Evolutionary conservation across 1,140 invertebrate species (phyloP), one percentile per base, ranked within the genome.

Genomic region (Pollicipes pollicipes): DNA sequence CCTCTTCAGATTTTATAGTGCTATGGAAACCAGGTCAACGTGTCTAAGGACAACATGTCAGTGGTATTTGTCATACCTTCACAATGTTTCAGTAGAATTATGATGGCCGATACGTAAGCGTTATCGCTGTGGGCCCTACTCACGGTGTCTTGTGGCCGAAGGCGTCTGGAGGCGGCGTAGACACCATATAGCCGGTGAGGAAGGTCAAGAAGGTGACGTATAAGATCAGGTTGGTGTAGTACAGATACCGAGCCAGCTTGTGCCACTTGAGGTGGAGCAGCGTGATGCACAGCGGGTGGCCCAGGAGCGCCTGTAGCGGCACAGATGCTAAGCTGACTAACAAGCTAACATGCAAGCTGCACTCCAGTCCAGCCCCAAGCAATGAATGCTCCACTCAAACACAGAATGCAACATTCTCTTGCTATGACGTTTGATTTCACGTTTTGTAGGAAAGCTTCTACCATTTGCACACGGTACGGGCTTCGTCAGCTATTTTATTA

Each of bases 251-350:
- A 6, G 79, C 82, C 74, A 79, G 80, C 68, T 74, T 77, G 74
- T 79, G 78, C 83, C 83, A 84, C 73, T 84, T 84, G 75, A 82
- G 77, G 68, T 78, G 77, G 17, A 84, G 75, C 30, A 84, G 74
- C 32, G 79, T 78, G 13, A 78, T 79, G 30, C 82, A 81, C 68
- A 84, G 75, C 10, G 82, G 82, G 74, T 84, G 83, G 32, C 77
- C 79, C 30, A 84, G 74, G 17, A 84, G 76, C 68, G 80, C 76
- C 69, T 81, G 77, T 73, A 79, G 74, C 26, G 73, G 68, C 24
- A 68, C 29, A 26, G n/a, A 64, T 26, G 63, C 64, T 68, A 68
- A 27, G 68, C 29, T 24, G 68, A n/a, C 68, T 68, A 37, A 30
- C 68, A 29, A 24, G 64, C 29, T 30, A 71, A 17, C 64, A 71